phyloP scores from a whole-genome alignment of 2,888 invertebrate species.

The Eupithecia subfuscata region DNA sequence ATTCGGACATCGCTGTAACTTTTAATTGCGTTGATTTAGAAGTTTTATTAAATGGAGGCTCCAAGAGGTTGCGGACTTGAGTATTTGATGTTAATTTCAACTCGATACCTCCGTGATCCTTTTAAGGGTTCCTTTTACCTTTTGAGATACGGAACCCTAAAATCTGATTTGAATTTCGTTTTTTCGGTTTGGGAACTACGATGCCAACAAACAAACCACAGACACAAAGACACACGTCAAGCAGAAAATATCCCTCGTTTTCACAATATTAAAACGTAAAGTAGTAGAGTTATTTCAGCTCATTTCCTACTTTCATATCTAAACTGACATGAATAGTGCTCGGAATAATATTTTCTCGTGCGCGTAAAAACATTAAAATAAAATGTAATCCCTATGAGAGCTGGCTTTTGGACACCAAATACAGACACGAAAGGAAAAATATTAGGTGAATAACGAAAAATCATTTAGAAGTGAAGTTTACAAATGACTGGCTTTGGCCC shows the following conservation, averaged over 20 bases:
- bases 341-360: background rate
- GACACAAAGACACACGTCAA: background rate
- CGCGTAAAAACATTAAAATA: slow-evolving; percentile 22
- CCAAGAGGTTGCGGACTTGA: no score
- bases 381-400: slow-evolving; percentile 19
- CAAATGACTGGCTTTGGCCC: background rate
- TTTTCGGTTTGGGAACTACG: background rate
- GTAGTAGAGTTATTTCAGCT: background rate
- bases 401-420: slow-evolving; percentile 14
- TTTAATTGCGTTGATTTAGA: no score
- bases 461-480: background rate
- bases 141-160: no score
- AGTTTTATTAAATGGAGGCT: no score
- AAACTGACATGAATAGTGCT: background rate
- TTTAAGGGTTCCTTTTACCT: no score
- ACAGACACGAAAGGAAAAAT: slow-evolving; percentile 8
- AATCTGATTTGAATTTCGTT: no score
- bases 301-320: background rate
- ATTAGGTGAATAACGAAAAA: background rate
- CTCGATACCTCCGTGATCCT: no score
- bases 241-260: background rate
- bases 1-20: no score
- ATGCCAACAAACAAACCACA: background rate
- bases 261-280: background rate
- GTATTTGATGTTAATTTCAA: no score